Base-by-base conservation (phyloP, 2,797 vertebrate genomes). In the Diplodus puntazzo region DNA sequence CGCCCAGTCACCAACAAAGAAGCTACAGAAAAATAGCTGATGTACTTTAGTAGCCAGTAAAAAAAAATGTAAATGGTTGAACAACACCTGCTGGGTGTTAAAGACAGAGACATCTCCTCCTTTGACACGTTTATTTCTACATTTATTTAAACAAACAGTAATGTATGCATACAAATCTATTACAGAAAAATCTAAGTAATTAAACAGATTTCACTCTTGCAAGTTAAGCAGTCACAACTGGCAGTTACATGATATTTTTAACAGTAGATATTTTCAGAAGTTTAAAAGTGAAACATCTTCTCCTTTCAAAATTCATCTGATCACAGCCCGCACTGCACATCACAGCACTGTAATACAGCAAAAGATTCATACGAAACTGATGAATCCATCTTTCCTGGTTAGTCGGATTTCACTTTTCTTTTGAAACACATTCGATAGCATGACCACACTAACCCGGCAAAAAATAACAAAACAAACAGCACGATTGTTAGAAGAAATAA, bases 321-420 rank as follows among this genome's bases (percentile, higher is more conserved):
- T 39, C 10, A 11, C 39, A 39, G 39, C 39, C 39, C 2, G 39
- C 39, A 11, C 39, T 39, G 9, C 34, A 39, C 8, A 39, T 2
- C 39, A 39, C 39, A 39, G 39, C 39, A 39, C 39, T 11, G 39
- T 39, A 55, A 13, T 27, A 45, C 27, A 52, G 17, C 12, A 58
- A 3, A 46, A 45, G 11, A 53, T 10, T 11, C 53, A 59, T 30
- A 1, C 58, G n/a, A 52, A 62, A 27, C 61, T 5, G 0, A 21
- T 17, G 3, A 20, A 30, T 60, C 12, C 20, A 20, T 46, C 3
- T 23, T 57, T 46, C 5, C 3, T 16, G 1, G 3, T 82, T 67
- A 86, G 3, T 88, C 81, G 50, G n/a, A 61, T 91, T 94, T 80
- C 2, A 50, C 52, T 85, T 91, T 87, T 73, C 68, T 74, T 72